Percentiles rank a stretch among this genome's conserved stretches.
Evolutionary conservation across 2,888 invertebrate species (phyloP).

Genomic region (Spisula solida): DNA sequence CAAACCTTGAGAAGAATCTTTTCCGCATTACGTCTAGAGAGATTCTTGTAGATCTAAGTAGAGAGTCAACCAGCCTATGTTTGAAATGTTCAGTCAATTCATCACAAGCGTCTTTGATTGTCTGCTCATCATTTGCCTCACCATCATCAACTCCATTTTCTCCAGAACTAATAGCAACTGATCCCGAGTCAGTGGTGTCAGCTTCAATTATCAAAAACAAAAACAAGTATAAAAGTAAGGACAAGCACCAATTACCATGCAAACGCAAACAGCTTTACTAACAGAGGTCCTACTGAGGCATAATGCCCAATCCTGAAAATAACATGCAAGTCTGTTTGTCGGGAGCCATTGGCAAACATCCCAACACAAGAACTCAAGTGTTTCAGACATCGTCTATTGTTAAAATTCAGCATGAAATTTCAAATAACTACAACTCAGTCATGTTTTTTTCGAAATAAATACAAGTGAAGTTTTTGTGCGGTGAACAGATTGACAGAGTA

Average conservation of each 20-base stretch:
- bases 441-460: too few relatives aligned
- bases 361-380: too few relatives aligned
- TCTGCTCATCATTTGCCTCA: conserved; percentile 71
- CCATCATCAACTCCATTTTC: conserved; percentile 52
- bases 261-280: too few relatives aligned
- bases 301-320: too few relatives aligned
- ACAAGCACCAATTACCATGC: background rate
- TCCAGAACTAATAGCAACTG: conserved; percentile 48
- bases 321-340: too few relatives aligned
- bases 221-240: background rate
- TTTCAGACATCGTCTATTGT: too few relatives aligned
- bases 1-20: conserved; percentile 89
- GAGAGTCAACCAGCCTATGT: conserved; percentile 91
- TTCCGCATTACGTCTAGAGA: conserved; percentile 92
- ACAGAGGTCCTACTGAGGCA: too few relatives aligned
- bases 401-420: too few relatives aligned
- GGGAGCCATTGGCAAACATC: too few relatives aligned
- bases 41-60: conserved; percentile 92
- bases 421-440: too few relatives aligned
- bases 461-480: too few relatives aligned
- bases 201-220: conserved; percentile 46
- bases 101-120: conserved; percentile 91
- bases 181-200: conserved; percentile 43
- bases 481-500: too few relatives aligned
- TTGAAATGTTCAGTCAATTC: conserved; percentile 94